Base-by-base conservation (phyloP, 1,140 invertebrate genomes). In the Sesamia nonagrioides region DNA sequence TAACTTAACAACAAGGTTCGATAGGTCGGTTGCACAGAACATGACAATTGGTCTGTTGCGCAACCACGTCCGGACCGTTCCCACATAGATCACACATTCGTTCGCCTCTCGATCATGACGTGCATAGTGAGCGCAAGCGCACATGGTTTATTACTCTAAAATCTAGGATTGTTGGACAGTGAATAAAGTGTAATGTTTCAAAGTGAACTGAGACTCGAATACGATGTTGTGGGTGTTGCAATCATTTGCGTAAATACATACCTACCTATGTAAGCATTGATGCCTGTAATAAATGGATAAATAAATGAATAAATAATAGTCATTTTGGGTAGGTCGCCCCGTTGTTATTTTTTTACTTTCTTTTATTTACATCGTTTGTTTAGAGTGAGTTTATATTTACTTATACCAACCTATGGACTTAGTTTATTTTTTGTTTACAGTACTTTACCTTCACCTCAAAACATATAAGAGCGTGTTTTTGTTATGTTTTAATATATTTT, bases 41-140 rank as follows among this genome's bases (percentile, higher is more conserved):
- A 54, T 71, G 77, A 80, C 80, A 84, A 80, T 81, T 69, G 68
- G 77, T 82, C 69, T 40, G 56, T 82, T 84, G 78, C 56, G 78
- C 80, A 84, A 82, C 71, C 27, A 1, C 15, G 33, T 15, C 71
- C 58, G 42, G 2, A 68, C 33, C 66, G 75, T 82, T 84, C 83
- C 42, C 79, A 85, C 83, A 78, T 81, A 63, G 73, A 77, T 82
- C 83, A 79, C 78, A 50, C 61, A 56, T 76, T 58, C 72, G 48
- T 71, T 71, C 56, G 35, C 56, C 77, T 72, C 68, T 74, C 71
- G 58, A 72, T 74, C 54, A 45, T 78, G 68, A 48, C 66, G 66
- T 27, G 66, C 66, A 48, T 69, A 69, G 66, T 69, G 66, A 69
- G 27, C 40, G 63, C 63, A 27, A 63, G 60, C 35, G 35, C 60